Evolutionary conservation across 2,797 vertebrate species (phyloP).

Genomic region (Sphaeramia orbicularis): DNA sequence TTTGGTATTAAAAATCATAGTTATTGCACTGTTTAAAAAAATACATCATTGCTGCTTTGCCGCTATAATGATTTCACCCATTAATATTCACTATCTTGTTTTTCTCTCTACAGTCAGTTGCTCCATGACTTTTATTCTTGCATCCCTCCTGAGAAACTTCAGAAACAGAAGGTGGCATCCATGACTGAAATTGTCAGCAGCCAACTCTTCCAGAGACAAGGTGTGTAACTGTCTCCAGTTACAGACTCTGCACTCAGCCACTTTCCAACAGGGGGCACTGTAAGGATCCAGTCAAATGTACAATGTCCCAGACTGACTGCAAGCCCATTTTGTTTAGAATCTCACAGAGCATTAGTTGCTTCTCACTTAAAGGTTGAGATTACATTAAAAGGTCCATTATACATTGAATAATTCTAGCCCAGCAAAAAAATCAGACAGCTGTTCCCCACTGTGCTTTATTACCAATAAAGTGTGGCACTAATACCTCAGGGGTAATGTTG

Average conservation of each 20-base stretch:
- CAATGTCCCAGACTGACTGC: slow-evolving; percentile 6
- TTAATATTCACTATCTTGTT: slow-evolving; percentile 17
- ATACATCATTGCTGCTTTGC: slow-evolving; percentile 23
- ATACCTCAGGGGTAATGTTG: slow-evolving; percentile 49
- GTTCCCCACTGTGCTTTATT: slow-evolving; percentile 42
- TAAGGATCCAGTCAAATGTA: slow-evolving; percentile 15
- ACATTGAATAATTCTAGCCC: slow-evolving; percentile 37
- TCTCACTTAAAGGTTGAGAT: slow-evolving; percentile 41
- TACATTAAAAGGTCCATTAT: slow-evolving; percentile 51
- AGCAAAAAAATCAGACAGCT: slow-evolving; percentile 32
- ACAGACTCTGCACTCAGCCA: background rate
- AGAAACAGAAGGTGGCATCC: slow-evolving; percentile 95
- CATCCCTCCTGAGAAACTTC: slow-evolving; percentile 92
- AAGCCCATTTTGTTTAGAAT: slow-evolving; percentile 23
- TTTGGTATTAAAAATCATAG: no score
- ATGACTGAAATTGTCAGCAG: slow-evolving; percentile 97
- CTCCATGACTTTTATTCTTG: slow-evolving; percentile 95
- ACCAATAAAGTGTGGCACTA: slow-evolving; percentile 31
- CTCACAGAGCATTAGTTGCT: slow-evolving; percentile 29
- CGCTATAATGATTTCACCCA: slow-evolving; percentile 18
- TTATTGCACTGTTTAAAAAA: background rate
- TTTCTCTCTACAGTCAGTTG: slow-evolving; percentile 87
- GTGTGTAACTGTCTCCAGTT: slow-evolving; percentile 72
- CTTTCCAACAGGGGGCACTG: background rate
- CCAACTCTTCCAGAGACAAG: slow-evolving; percentile 93